Evolutionary conservation across 2,888 invertebrate species (phyloP), one percentile per base, ranked within the genome.

Genomic region (Zygaena filipendulae): DNA sequence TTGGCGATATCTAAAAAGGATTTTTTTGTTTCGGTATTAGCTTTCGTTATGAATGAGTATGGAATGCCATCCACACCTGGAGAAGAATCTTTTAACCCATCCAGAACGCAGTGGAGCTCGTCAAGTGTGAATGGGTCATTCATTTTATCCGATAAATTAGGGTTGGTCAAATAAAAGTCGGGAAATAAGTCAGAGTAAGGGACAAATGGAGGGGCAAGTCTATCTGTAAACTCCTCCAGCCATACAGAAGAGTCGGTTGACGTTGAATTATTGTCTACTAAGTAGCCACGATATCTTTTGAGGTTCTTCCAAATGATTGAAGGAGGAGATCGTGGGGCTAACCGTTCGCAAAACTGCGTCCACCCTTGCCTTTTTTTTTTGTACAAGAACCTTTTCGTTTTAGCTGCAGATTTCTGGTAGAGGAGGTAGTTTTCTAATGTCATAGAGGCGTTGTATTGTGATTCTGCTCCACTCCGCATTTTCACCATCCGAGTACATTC

Each of bases 41-140:
- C 8, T n/a, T 40, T 27, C 4, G 3, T 3, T 11, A 32, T 12
- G 27, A 39, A 30, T n/a, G 35, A 33, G 18, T 42, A 42, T 1
- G 36, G 35, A 9, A 39, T 33, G 11, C 36, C 35, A 29, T 39
- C 39, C 8, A 19, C 23, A 3, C 39, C 33, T 8, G 39, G 36
- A 6, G 36, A 13, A 3, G 36, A 30, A 14, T 36, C 33, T 4
- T 7, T 13, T 2, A 39, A 24, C 4, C 20, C 19, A 9, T 14
- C 6, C 3, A 36, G 18, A 2, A 18, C 35, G 7, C 5, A 13
- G 2, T 12, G 3, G 1, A 39, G 23, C 21, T 39, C 39, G 2
- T n/a, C 21, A 6, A 30, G 11, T 6, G 38, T 30, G 16, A 38
- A 40, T 4, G 31, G 34, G 2, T 12, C 21, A 28, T 21, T 12